These are phyloP conservation scores for Macrophya annulata DNA, from an alignment of 2,888 invertebrate genomes.

Conservation along the genomic window DNA sequence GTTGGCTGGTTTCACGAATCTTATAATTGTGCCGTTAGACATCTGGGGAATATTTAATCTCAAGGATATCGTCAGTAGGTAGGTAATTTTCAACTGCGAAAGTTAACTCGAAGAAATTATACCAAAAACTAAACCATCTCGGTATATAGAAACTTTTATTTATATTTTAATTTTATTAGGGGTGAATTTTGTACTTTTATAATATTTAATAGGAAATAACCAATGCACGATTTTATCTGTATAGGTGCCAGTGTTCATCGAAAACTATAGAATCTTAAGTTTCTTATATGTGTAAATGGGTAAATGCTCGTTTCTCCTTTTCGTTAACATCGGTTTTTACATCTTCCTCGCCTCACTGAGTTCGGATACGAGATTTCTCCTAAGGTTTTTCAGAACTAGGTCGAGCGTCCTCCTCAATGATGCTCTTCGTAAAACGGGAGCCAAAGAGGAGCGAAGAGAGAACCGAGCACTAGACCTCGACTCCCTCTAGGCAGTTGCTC, in stretches of 20 bases:
- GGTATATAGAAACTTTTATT: background rate
- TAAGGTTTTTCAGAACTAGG: constrained; percentile 46
- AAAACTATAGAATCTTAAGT: background rate
- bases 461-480: constrained; percentile 2
- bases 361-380: constrained; percentile 40
- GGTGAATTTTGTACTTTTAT: background rate
- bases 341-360: constrained; percentile 26
- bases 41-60: constrained; percentile 37
- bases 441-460: constrained; percentile 31
- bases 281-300: constrained; percentile 11
- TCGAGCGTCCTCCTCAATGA: constrained; percentile 51
- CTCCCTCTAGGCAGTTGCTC: constrained; percentile 32
- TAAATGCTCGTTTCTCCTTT: constrained; percentile 47
- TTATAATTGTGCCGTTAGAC: constrained; percentile 41
- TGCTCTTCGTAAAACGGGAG: constrained; percentile 48
- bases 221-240: background rate
- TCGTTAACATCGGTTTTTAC: constrained; percentile 47
- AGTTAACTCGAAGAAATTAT: background rate
- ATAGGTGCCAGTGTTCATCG: background rate
- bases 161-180: background rate
- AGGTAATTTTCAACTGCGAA: background rate
- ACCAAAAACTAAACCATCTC: background rate
- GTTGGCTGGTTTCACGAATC: background rate
- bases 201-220: background rate
- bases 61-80: constrained; percentile 7